Base-by-base conservation (phyloP, 37 sponge, comb jelly and placozoan species). In the Spongilla lacustris region DNA sequence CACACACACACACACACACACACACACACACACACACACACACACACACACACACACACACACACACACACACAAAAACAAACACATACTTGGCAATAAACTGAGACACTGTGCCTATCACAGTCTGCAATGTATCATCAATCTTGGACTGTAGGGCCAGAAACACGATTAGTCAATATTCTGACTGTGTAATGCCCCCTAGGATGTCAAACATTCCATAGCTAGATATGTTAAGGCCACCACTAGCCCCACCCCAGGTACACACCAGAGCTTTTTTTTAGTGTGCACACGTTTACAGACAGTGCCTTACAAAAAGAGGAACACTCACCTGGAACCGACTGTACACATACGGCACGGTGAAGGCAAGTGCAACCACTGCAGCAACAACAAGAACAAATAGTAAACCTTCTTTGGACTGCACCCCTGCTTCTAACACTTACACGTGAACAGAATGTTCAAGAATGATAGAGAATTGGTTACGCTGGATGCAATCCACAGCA, bases 381-480 rank as follows among this genome's bases (percentile, higher is more conserved):
- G 50, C 24, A 24, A 37, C 41, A 28, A 33, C n/a, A n/a, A n/a
- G n/a, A n/a, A n/a, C n/a, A n/a, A n/a, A n/a, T n/a, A n/a, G n/a
- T n/a, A n/a, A n/a, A n/a, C n/a, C n/a, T n/a, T 6, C 41, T 6
- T 41, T 41, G 6, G 41, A 41, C 41, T 6, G 6, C 41, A 41
- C 41, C 41, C 41, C 6, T 6, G n/a, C n/a, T n/a, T n/a, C n/a
- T n/a, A n/a, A n/a, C 6, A 89, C 93, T 86, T 28, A 89, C 94
- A 41, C 28, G 79, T 8, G 33, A 82, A 89, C 38, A 93, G 66
- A 29, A 81, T 36, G 13, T 68, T 80, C 70, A 89, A 71, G 77
- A 93, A 30, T 24, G 83, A 84, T 10, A 93, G 22, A 69, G 79
- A 87, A 69, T 89, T 89, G 32, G 94, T 93, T 81, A 93, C n/a